A percentile compares a stretch with the other conserved stretches of the same genome.
phyloP scores from a whole-genome alignment of 2,888 invertebrate species.

The Timandra comae region DNA sequence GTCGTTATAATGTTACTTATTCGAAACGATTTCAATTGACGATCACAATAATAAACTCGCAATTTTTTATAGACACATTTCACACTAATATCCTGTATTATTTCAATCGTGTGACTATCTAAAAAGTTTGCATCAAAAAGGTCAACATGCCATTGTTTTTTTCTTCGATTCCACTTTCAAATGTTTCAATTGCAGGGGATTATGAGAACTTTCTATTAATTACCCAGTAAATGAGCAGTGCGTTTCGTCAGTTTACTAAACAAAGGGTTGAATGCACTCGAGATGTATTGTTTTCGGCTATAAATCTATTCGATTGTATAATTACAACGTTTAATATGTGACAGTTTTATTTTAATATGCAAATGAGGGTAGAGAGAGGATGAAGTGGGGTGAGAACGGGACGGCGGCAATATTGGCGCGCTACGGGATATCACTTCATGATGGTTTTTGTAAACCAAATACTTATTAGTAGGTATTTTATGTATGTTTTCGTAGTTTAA shows the following conservation, averaged over 20 bases:
- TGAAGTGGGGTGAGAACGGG: conserved; percentile 66
- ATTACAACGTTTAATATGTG: conserved; percentile 70
- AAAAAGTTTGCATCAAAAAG: conserved; percentile 4
- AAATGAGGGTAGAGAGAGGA: conserved; percentile 50
- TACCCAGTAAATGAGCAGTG: conserved; percentile 66
- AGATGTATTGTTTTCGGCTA: conserved; percentile 61
- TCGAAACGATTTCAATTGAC: too few species aligned
- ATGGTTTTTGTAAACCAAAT: too few species aligned
- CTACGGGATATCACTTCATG: conserved; percentile 62
- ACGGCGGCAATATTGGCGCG: conserved; percentile 50
- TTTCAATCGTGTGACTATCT: not conserved
- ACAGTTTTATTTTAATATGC: conserved; percentile 71
- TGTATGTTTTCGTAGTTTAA: too few species aligned
- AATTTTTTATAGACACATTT: too few species aligned
- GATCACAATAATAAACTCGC: too few species aligned
- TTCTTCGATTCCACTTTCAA: conserved; percentile 24
- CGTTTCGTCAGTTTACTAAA: conserved; percentile 41
- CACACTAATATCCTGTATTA: too few species aligned
- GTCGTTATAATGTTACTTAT: too few species aligned
- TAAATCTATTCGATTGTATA: conserved; percentile 70
- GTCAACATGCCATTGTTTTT: conserved; percentile 1
- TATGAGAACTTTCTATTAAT: conserved; percentile 71
- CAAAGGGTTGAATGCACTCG: conserved; percentile 56
- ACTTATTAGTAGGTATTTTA: too few species aligned
- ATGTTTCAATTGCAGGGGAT: conserved; percentile 59